Evolutionary conservation across 2,113 vertebrate species (phyloP).

Genomic region (Trachemys scripta): DNA sequence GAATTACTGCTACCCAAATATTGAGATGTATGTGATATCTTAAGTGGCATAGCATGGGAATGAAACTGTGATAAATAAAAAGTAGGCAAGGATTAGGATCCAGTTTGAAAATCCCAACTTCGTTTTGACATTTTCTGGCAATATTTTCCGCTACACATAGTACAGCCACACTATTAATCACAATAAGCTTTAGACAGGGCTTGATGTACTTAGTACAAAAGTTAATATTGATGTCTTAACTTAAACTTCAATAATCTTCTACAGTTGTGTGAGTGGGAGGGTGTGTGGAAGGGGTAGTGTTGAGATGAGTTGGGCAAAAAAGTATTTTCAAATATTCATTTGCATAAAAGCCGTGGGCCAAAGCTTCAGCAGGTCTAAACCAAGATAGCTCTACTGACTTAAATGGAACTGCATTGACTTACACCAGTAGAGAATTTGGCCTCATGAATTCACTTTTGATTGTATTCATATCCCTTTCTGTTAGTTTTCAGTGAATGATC

Average conservation of each 20-base stretch:
- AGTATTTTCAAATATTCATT: slow-evolving; percentile 3
- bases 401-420: background rate
- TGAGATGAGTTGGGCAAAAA: background rate
- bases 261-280: background rate
- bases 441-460: background rate
- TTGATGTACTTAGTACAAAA: background rate
- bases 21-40: background rate
- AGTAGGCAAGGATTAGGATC: background rate
- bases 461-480: background rate
- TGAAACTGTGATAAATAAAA: background rate
- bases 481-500: background rate
- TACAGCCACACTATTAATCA: background rate
- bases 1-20: background rate
- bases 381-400: background rate
- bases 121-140: background rate
- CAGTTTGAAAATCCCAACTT: background rate
- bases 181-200: background rate
- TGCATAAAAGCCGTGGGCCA: slow-evolving; percentile 7
- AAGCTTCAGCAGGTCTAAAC: slow-evolving; percentile 4
- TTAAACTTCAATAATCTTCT: background rate
- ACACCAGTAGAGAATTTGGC: background rate
- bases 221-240: background rate
- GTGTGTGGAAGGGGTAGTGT: background rate
- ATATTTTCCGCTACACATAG: background rate
- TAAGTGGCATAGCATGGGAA: background rate